Conservation (phyloP, 2,113 vertebrate genomes). For the Platichthys stellatus region DNA sequence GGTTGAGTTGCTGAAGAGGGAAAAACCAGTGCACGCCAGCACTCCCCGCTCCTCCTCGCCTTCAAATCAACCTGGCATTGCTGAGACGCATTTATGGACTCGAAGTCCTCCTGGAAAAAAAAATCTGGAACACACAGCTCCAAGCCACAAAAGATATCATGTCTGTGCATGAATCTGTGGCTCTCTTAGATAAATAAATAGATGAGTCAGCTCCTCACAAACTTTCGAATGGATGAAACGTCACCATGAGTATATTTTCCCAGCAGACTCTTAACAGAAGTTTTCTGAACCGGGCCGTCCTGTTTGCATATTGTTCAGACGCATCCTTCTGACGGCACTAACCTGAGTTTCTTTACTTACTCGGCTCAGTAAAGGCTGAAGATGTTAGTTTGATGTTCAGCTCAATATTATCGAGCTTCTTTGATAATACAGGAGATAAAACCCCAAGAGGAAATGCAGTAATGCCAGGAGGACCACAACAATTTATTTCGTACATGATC, state of each 20-base stretch:
- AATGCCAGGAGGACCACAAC: too few species aligned
- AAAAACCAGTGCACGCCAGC: neutral
- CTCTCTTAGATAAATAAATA: neutral
- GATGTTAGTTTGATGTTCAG: too few species aligned
- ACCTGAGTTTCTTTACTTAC: too few species aligned
- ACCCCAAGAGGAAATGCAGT: too few species aligned
- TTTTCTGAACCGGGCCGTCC: too few species aligned
- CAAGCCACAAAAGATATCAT: neutral
- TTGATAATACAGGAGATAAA: too few species aligned
- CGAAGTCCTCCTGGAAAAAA: neutral
- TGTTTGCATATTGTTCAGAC: too few species aligned
- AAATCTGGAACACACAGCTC: neutral
- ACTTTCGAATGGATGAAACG: neutral
- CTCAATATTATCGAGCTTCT: too few species aligned
- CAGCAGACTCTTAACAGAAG: too few species aligned
- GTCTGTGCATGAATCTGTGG: neutral
- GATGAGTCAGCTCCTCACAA: neutral
- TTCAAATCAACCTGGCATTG: neutral
- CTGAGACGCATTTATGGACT: neutral
- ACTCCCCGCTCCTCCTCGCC: neutral
- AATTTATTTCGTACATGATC: too few species aligned
- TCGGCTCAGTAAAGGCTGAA: too few species aligned
- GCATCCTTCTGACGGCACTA: too few species aligned
- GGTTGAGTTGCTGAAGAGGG: neutral
- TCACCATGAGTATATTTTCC: neutral